Evolutionary conservation across 2,113 vertebrate species (phyloP), one percentile per base, ranked within the genome.

Genomic region (Callipepla californica): DNA sequence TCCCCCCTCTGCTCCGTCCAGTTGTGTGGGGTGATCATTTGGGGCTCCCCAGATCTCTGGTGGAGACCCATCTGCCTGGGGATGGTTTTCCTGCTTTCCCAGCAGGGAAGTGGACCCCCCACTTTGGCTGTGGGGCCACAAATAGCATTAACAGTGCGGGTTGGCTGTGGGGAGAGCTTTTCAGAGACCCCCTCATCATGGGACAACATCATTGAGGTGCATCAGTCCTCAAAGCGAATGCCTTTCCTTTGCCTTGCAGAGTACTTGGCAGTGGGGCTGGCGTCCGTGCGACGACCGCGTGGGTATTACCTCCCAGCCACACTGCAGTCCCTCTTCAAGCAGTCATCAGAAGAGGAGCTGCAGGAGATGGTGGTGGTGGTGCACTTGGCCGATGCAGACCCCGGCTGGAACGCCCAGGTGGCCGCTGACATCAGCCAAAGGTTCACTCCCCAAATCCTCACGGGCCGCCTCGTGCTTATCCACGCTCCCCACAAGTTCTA

Each of bases 331-430:
- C 92, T 99, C 45, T 99, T 99, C 94, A 87, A 81, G 23, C 97
- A 98, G 80, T 98, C 98, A 0, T 98, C 98, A 0, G 86, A 96
- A 26, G 79, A 96, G 5, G 99, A 99, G 94, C 96, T 98, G 73
- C 81, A 91, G 28, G 96, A 97, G 40, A 97, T 99, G 93, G 96
- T 99, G 86, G 98, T 99, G 36, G 98, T 99, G 21, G 98, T 99
- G 51, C 97, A 98, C 87, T 96, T 99, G 15, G 98, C 98, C 0
- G 98, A 98, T 10, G 72, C 97, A 0, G 96, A 99, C 38, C 50
- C 81, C 4, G 6, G 1, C 1, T 98, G 98, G 98, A 98, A 98
- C 3, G 1, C 7, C 9, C n/a, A 38, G 0, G 97, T 95, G 8
- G 92, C 96, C 0, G 5, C 22, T 7, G 69, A 85, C 42, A 96